A percentile compares a stretch with the other conserved stretches of the same genome.
phyloP scores from a whole-genome alignment of 2,888 invertebrate species.

The Marronus borbonicus region DNA sequence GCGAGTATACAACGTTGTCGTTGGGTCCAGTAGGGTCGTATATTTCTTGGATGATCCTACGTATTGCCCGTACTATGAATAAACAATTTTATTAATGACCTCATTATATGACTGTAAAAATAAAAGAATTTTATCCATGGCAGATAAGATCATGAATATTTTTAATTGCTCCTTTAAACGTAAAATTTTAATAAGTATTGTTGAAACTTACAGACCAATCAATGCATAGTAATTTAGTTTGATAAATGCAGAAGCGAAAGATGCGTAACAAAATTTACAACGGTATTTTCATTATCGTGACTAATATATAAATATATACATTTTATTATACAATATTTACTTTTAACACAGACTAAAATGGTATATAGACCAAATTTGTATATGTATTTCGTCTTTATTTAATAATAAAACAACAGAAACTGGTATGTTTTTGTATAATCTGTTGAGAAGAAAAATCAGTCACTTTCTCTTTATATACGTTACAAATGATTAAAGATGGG shows the following conservation, averaged over 20 bases:
- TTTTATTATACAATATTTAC: conserved; percentile 50
- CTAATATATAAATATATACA: conserved; percentile 52
- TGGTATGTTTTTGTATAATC: conserved; percentile 27
- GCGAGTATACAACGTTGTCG: too few species aligned
- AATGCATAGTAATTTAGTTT: too few species aligned
- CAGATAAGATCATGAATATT: too few species aligned
- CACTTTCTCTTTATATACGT: conserved; percentile 22
- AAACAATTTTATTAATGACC: too few species aligned
- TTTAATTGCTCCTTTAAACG: too few species aligned
- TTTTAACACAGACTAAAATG: conserved; percentile 53
- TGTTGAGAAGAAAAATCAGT: conserved; percentile 37
- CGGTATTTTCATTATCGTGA: conserved; percentile 51
- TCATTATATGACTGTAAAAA: too few species aligned
- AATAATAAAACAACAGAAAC: conserved; percentile 37
- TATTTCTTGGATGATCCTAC: too few species aligned
- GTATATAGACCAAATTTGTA: conserved; percentile 47
- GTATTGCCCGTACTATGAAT: too few species aligned
- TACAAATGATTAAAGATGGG: conserved; percentile 34
- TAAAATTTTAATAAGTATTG: too few species aligned
- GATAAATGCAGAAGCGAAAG: conserved; percentile 55
- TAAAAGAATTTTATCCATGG: too few species aligned
- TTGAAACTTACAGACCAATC: too few species aligned
- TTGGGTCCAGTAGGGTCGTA: too few species aligned
- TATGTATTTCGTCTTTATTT: conserved; percentile 33
- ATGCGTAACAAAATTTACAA: conserved; percentile 51